Conservation (phyloP, 2,797 vertebrate genomes). For the Loriculus beryllinus region DNA sequence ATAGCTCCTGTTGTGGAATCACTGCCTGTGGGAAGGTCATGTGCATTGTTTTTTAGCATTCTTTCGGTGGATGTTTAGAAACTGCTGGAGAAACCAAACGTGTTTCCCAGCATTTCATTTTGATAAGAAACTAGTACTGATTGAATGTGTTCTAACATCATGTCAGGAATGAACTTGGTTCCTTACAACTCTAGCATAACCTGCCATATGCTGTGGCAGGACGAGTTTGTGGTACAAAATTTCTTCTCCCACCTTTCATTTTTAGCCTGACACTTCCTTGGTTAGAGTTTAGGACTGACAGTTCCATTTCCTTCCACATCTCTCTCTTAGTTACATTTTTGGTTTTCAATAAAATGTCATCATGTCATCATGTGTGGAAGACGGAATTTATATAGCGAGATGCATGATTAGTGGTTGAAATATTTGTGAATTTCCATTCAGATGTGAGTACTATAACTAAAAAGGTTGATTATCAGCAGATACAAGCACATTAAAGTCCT, state of each 20-base stretch:
- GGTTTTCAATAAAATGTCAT: not conserved
- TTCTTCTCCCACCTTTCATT: not conserved
- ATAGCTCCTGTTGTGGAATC: not conserved
- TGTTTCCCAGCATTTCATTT: constrained; percentile 19
- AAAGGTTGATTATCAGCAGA: not conserved
- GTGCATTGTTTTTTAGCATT: not conserved
- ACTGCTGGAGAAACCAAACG: not conserved
- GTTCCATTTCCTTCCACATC: not conserved
- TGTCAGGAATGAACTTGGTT: not conserved
- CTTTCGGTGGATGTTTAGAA: not conserved
- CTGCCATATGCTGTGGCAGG: not conserved
- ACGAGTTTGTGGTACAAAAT: not conserved
- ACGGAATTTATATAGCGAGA: not conserved
- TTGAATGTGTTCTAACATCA: not conserved
- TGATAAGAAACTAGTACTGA: not conserved
- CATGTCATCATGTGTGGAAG: not conserved
- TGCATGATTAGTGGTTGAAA: not conserved
- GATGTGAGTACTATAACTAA: not conserved
- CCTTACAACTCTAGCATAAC: not conserved
- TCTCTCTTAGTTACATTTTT: not conserved
- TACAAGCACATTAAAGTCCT: not conserved
- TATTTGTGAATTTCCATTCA: not conserved
- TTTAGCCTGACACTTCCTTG: not conserved
- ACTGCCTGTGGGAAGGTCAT: not conserved
- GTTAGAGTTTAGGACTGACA: not conserved